Evolutionary conservation across 23 tunicate genomes (phyloP), one percentile per base, ranked within the genome.

Genomic region (Corella eumyota): DNA sequence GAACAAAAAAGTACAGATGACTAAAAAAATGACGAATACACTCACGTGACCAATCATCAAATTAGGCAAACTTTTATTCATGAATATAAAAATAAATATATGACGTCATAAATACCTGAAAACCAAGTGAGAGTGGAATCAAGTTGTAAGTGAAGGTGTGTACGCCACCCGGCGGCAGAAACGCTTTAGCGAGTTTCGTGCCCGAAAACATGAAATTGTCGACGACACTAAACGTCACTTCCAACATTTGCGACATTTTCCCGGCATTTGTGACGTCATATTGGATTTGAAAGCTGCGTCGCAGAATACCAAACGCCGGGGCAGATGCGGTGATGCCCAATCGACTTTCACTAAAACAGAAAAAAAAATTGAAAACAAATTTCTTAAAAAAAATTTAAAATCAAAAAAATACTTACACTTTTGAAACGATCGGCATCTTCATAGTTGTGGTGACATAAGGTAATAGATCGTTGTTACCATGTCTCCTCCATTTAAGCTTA

Each of bases 151-250:
- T 23, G 25, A 66, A 34, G 15, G 69, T 50, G 23, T 60, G 49
- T 30, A 72, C 36, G 2, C 70, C 85, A 11, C 32, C 58, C 1
- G 96, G 96, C 6, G 78, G 40, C 0, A 88, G 53, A 30, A 75
- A 67, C n/a, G 51, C 50, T 25, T 65, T 68, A 2, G 86, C 62
- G 38, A 65, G 76, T 32, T 79, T 88, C 7, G 73, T 59, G 1
- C 96, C 96, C 34, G 96, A 73, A 60, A 72, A 88, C 78, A 75
- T 88, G 68, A 88, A 88, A 29, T 73, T 55, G 24, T 88, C 96
- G 32, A 76, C 79, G 0, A 59, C 50, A 11, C 55, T 73, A 36
- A 45, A 79, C 31, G 31, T 29, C 2, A 79, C 38, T 62, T 88
- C 96, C 20, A 88, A 13, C 37, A 56, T 73, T 25, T 78, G 49